phyloP scores from a whole-genome alignment of 2,797 vertebrate genomes.

The Triplophysa bombifrons region DNA sequence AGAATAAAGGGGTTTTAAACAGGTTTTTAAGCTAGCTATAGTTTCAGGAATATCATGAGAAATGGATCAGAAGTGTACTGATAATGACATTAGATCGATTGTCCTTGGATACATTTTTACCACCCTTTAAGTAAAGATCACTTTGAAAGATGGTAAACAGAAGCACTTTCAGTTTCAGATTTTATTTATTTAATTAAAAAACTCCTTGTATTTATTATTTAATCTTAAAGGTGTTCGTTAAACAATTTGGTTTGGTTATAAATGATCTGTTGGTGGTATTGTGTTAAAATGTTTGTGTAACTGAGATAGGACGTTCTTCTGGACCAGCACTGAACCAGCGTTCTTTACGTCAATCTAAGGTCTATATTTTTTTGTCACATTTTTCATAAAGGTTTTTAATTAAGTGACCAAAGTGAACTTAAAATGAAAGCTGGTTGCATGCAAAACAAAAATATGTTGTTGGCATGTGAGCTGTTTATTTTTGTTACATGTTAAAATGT shows the following conservation, averaged over 20 bases:
- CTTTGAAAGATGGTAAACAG: too few species aligned
- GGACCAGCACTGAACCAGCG: too few species aligned
- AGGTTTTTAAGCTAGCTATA: slow-evolving; percentile 5
- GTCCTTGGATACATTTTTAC: too few species aligned
- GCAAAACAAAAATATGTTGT: slow-evolving; percentile 11
- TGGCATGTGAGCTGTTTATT: slow-evolving; percentile 15
- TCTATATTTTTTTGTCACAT: not conserved
- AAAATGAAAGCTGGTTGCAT: slow-evolving; percentile 23
- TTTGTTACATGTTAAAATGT: slow-evolving; percentile 8
- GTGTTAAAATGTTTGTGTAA: too few species aligned
- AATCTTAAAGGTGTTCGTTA: too few species aligned
- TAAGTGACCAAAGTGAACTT: not conserved
- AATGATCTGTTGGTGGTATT: too few species aligned
- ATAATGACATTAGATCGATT: not conserved
- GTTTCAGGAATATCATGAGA: slow-evolving; percentile 1
- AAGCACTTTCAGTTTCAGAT: not conserved
- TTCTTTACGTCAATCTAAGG: too few species aligned
- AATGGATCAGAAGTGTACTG: not conserved
- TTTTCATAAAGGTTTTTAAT: not conserved
- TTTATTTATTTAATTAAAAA: too few species aligned
- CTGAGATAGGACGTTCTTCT: too few species aligned
- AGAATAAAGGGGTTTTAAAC: not conserved
- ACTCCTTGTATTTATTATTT: too few species aligned
- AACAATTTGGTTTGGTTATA: too few species aligned
- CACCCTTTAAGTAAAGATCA: not conserved